A percentile compares a stretch with the other conserved stretches of the same genome.
Conservation (phyloP, 2,797 vertebrate genomes). For the Gambusia yucatana region DNA sequence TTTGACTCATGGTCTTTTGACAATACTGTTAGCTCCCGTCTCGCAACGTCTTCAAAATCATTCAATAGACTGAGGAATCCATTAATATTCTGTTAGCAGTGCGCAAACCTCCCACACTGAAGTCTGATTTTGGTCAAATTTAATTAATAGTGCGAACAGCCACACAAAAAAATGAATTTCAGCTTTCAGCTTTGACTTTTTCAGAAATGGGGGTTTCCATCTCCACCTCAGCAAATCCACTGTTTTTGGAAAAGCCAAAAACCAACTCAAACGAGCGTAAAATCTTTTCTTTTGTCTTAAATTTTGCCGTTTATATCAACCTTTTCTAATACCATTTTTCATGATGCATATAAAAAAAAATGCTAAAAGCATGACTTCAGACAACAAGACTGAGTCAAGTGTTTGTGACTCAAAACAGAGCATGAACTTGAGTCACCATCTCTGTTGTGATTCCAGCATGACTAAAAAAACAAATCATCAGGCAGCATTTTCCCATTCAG, state of each 20-base stretch:
- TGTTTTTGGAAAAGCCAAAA: too few relatives aligned
- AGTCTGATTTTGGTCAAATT: not conserved
- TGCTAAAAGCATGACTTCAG: not conserved
- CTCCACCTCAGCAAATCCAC: too few relatives aligned
- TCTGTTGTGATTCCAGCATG: not conserved
- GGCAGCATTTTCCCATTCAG: not conserved
- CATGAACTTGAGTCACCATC: not conserved
- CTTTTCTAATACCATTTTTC: not conserved
- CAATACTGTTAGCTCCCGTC: not conserved
- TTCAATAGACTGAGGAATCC: not conserved
- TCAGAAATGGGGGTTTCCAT: too few relatives aligned
- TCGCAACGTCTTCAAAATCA: not conserved
- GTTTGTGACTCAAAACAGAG: not conserved
- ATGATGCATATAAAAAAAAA: not conserved
- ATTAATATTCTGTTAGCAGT: not conserved
- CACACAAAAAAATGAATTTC: not conserved
- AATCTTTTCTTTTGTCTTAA: not conserved
- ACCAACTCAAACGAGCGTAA: not conserved
- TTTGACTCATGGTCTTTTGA: too few relatives aligned
- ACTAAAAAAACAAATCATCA: not conserved
- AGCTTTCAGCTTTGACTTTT: too few relatives aligned
- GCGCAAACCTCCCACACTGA: not conserved
- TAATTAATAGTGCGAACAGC: not conserved
- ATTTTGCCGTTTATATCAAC: not conserved
- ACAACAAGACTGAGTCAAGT: not conserved